Evolutionary conservation across 1,140 invertebrate species (phyloP).

Genomic region (Ptiloglossa arizonensis): DNA sequence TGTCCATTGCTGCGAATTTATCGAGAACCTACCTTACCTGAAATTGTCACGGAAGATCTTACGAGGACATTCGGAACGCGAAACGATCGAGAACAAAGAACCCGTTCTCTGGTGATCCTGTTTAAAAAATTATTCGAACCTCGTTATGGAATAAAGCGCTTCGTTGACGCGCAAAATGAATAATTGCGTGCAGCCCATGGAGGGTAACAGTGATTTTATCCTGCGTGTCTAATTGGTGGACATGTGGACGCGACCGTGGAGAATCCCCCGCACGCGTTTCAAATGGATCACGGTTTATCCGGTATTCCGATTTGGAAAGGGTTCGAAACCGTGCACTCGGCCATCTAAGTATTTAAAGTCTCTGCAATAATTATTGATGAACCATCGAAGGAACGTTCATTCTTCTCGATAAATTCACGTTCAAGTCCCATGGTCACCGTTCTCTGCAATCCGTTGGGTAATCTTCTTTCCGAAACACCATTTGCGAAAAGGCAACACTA

Average conservation of each 20-base stretch:
- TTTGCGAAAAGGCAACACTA: too few relatives aligned
- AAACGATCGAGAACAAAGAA: background rate
- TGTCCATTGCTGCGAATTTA: too few relatives aligned
- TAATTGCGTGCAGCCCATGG: conserved; percentile 22
- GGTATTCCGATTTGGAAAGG: conserved; percentile 66
- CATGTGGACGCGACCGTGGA: conserved; percentile 73
- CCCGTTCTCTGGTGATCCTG: background rate
- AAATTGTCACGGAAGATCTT: too few relatives aligned
- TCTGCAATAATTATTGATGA: conserved; percentile 25
- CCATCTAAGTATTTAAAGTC: conserved; percentile 73
- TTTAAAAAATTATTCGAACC: conserved; percentile 4
- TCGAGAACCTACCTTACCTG: too few relatives aligned
- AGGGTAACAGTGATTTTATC: conserved; percentile 58
- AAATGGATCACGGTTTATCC: conserved; percentile 73
- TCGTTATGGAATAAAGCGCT: conserved; percentile 3
- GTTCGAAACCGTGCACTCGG: conserved; percentile 53
- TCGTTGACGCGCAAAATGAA: conserved; percentile 38
- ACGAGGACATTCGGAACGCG: too few relatives aligned
- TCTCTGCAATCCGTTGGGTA: too few relatives aligned
- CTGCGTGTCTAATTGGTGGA: conserved; percentile 67
- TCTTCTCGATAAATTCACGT: too few relatives aligned
- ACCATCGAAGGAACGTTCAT: too few relatives aligned
- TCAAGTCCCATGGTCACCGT: too few relatives aligned
- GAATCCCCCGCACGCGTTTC: conserved; percentile 70
- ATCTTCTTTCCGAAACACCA: too few relatives aligned